phyloP scores from a whole-genome alignment of 1,140 invertebrate genomes.

The Drosophila burlai region DNA sequence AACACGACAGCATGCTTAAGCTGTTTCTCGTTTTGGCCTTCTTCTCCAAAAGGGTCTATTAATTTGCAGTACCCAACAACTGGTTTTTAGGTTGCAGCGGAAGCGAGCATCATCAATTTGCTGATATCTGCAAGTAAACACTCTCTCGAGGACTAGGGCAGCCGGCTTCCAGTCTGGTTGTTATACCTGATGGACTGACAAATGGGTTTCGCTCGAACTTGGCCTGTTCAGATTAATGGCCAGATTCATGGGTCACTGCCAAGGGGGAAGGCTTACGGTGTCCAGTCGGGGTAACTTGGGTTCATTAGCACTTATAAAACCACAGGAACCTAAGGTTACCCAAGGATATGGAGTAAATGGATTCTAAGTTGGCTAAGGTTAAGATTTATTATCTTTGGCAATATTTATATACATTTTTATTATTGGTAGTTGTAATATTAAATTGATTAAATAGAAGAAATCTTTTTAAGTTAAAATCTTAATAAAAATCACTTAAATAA shows the following conservation, averaged over 20 bases:
- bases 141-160: conserved; percentile 7
- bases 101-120: conserved; percentile 67
- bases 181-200: conserved; percentile 50
- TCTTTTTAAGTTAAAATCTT: not conserved
- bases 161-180: conserved; percentile 2
- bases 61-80: conserved; percentile 63
- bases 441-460: not conserved
- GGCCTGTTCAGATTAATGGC: conserved; percentile 32
- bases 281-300: not conserved
- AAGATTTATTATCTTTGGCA: not conserved
- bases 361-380: not conserved
- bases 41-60: conserved; percentile 51
- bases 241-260: conserved; percentile 20
- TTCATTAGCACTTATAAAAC: conserved; percentile 6
- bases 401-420: not conserved
- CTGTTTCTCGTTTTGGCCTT: not conserved
- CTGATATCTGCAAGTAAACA: conserved; percentile 59
- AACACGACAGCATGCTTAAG: conserved; percentile 58
- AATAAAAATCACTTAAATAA: not conserved
- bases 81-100: conserved; percentile 33
- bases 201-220: conserved; percentile 38
- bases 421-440: not conserved
- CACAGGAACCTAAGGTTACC: not conserved
- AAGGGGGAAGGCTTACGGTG: not conserved
- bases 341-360: not conserved